These are phyloP conservation scores for Drosophila ochracea DNA, from an alignment of 2,888 invertebrate genomes.

Conservation along the genomic window DNA sequence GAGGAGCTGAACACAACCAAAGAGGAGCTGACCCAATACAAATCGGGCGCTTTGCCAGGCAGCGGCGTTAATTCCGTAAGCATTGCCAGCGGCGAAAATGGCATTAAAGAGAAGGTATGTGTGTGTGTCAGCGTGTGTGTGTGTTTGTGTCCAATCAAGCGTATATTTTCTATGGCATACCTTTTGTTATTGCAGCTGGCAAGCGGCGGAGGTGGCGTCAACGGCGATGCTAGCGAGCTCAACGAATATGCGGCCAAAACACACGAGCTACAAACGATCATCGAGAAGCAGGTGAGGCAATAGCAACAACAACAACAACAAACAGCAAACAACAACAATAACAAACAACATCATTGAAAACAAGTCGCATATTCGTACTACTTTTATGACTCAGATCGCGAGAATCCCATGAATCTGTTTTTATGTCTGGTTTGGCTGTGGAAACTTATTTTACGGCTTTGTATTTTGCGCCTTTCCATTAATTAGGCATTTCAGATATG, in stretches of 20 bases:
- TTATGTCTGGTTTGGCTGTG: background rate
- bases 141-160: conserved; percentile 41
- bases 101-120: conserved; percentile 87
- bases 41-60: conserved; percentile 88
- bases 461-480: background rate
- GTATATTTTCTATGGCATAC: conserved; percentile 33
- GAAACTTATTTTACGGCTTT: background rate
- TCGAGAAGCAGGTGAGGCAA: conserved; percentile 92
- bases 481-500: background rate
- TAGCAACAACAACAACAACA: conserved; percentile 6
- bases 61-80: conserved; percentile 89
- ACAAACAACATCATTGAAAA: conserved; percentile 20
- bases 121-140: conserved; percentile 1
- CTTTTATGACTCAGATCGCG: conserved; percentile 29
- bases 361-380: conserved; percentile 13
- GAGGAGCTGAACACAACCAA: conserved; percentile 97
- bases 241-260: conserved; percentile 86
- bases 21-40: conserved; percentile 97
- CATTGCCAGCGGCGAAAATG: conserved; percentile 90
- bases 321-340: background rate
- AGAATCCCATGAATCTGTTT: conserved; percentile 2
- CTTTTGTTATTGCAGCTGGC: conserved; percentile 65
- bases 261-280: conserved; percentile 92
- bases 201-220: conserved; percentile 66
- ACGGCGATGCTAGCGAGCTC: conserved; percentile 84